Evolutionary conservation across 1,140 invertebrate genomes (phyloP), one percentile per base, ranked within the genome.

Genomic region (Tribolium madens): DNA sequence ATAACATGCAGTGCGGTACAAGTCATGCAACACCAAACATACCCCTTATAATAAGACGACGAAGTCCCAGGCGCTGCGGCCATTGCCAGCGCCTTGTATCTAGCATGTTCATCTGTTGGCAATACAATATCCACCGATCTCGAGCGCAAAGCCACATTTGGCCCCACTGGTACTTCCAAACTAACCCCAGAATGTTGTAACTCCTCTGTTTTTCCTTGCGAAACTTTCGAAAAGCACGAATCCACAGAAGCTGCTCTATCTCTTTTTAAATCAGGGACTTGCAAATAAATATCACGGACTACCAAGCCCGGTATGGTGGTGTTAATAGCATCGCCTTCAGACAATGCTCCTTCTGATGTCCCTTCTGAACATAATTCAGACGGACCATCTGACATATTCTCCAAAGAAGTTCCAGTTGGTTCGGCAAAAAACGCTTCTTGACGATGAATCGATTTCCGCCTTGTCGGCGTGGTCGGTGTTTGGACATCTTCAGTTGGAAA

Each of bases 51-150:
- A 12, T 79, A 42, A 6, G 70, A 31, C 2, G 70, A 36, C 5
- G 64, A 57, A 21, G 80, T 48, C 7, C 42, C 64, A 21, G 84
- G 86, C 70, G 89, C 86, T 13, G 86, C 84, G 7, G 84, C 84
- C 83, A 91, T 86, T 33, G 90, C 89, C 64, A 95, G 87, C 3
- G 95, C 94, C 75, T 95, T 95, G 84, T 96, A 96, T 68, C 93
- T 88, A 1, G 93, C 92, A 82, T 95, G 93, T 80, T 94, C 92
- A 53, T 95, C 93, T 0, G 95, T 97, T 0, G 96, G 95, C 72
- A 97, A 87, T 9, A 95, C 94, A 76, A 97, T 96, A 85, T 97
- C 95, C 47, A 97, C 95, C 21, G 95, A 96, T 73, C 94, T 91
- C 2, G 95, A 97, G n/a, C 96, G 88, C 1, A 92, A 88, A 4